Base-by-base conservation (phyloP, 2,888 invertebrate genomes). In the Drosophila infuscata region DNA sequence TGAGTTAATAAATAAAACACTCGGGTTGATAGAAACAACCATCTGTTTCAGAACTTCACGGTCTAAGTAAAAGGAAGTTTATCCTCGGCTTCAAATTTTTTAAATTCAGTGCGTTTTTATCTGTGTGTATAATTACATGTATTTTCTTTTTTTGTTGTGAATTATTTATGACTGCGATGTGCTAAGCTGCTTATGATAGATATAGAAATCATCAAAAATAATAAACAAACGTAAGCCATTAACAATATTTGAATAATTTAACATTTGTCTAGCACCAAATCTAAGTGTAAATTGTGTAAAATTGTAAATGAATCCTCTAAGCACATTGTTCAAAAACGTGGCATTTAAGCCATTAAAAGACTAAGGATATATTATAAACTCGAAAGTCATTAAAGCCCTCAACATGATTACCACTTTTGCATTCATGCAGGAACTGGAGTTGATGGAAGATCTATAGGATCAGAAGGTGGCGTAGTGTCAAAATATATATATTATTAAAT, bases 151-250 rank as follows among this genome's bases (percentile, higher is more conserved):
- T 25, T 57, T 49, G 7, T 32, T 46, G 43, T 46, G 35, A 57
- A 66, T 64, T 74, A 62, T 79, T 74, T 70, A 79, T 70, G 74
- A 53, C 54, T 67, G 49, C 49, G 58, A 46, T 49, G 33, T 48
- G 58, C 17, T 60, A 77, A 73, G 65, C 74, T 57, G 49, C 52
- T 67, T 67, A 53, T 57, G 33, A n/a, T 49, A 52, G 60, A 66
- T 41, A 66, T 77, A 66, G 69, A 77, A 68, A 57, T 58, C 46
- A 53, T 17, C 38, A 38, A 41, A 4, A 41, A 41, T 41, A 15
- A 38, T 29, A 36, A 29, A 53, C 9, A 36, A 38, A 54, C 20
- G 17, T 41, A 59, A 38, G 38, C 1, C 29, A 58, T 11, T 17
- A 59, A 33, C 36, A 53, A 63, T 29, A 20, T 43, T 41, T 48